phyloP scores from a whole-genome alignment of 92 coral and sea anemone species.

The Porites rus region DNA sequence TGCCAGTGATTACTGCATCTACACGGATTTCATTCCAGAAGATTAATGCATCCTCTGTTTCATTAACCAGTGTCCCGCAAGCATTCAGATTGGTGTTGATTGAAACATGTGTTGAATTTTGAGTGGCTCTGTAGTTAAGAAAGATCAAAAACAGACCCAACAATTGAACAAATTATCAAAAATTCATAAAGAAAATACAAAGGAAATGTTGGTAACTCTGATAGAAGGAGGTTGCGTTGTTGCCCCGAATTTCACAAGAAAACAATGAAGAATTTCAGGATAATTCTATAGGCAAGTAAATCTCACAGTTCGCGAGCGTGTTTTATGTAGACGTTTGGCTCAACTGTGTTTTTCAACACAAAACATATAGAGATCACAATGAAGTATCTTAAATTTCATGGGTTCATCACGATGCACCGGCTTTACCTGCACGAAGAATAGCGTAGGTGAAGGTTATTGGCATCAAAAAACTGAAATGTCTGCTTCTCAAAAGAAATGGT shows the following conservation, averaged over 20 bases:
- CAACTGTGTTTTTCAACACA: too few species aligned
- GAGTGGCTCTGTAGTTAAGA: conserved; percentile 8
- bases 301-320: too few species aligned
- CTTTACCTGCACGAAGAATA: conserved; percentile 40
- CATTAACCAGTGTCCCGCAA: conserved; percentile 50
- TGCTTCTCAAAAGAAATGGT: conserved; percentile 35
- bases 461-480: conserved; percentile 28
- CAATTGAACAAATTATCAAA: too few species aligned
- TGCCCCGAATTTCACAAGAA: too few species aligned
- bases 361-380: not conserved
- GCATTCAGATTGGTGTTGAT: conserved; percentile 29
- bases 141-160: not conserved
- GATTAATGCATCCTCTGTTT: conserved; percentile 29
- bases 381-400: not conserved
- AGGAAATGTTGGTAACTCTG: not conserved
- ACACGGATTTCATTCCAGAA: conserved; percentile 39
- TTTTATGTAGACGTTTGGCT: too few species aligned
- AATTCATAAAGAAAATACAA: not conserved
- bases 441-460: conserved; percentile 29
- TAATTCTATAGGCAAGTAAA: too few species aligned
- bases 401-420: not conserved
- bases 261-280: too few species aligned
- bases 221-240: too few species aligned
- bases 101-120: conserved; percentile 36
- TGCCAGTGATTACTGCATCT: conserved; percentile 5